Evolutionary conservation across 2,797 vertebrate genomes (phyloP), one percentile per base, ranked within the genome.

Genomic region (Huso huso): DNA sequence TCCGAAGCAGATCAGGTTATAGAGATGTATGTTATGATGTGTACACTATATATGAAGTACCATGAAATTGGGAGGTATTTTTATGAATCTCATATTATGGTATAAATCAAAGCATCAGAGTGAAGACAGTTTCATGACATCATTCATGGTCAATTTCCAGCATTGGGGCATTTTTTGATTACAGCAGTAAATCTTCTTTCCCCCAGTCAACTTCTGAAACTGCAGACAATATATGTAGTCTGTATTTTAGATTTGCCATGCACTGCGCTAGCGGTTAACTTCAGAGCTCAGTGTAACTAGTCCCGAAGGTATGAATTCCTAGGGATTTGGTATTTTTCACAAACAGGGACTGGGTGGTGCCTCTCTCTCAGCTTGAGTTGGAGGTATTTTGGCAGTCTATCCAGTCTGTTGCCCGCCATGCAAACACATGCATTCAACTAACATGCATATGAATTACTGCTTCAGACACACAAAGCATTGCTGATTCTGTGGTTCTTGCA

Each of bases 141-240:
- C 73, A 80, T 86, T 89, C 83, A 88, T 74, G 87, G 82, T 88
- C 86, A 87, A 88, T 91, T 91, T 88, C 82, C 84, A 86, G 74
- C 81, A 55, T 61, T 63, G 69, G 69, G 80, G 73, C 78, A 72
- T 78, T 65, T 81, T 89, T 83, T 91, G 85, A 91, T 91, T 90
- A 78, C 77, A 83, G 86, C 75, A 78, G 84, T 89, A 86, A 90
- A 90, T 91, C 88, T 89, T 77, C 53, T 53, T 52, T 61, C 61
- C 49, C 55, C 66, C 57, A 8, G 51, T 51, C 66, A 48, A 50
- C 12, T n/a, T 11, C 50, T 53, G 13, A 51, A 8, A 48, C 52
- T 7, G 49, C 49, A 51, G 55, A 65, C 58, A 51, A 23, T 61
- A 48, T 62, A 18, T 62, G 48, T 65, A 48, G 71, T 72, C 66